Evolutionary conservation across 1,140 invertebrate genomes (phyloP).

Genomic region (Drosophila paulistorum): DNA sequence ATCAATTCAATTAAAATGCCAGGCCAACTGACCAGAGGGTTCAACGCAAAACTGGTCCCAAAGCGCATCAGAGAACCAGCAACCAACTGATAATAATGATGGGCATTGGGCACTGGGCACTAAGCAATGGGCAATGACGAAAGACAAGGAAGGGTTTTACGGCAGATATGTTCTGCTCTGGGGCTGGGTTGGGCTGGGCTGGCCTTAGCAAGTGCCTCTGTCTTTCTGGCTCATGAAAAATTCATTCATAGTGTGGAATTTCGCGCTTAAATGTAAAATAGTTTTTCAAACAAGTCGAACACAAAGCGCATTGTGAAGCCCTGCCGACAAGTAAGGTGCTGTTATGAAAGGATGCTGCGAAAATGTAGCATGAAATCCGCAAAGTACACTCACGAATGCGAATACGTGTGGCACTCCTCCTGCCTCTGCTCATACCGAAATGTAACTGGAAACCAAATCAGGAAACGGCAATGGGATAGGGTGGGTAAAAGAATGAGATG

Average conservation of each 20-base stretch:
- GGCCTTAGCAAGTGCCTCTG: conserved; percentile 39
- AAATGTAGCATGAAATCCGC: conserved; percentile 64
- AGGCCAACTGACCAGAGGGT: conserved; percentile 68
- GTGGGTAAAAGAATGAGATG: conserved; percentile 7
- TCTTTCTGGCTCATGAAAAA: conserved; percentile 73
- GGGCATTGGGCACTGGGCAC: conserved; percentile 10
- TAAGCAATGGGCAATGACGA: background rate
- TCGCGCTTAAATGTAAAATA: conserved; percentile 83
- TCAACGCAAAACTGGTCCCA: conserved; percentile 32
- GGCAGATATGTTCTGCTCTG: conserved; percentile 9
- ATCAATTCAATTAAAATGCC: conserved; percentile 82
- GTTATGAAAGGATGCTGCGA: conserved; percentile 74
- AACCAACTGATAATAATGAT: conserved; percentile 56
- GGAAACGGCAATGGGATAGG: conserved; percentile 16
- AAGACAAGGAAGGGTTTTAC: conserved; percentile 24
- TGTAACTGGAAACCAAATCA: conserved; percentile 36
- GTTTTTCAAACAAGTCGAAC: conserved; percentile 81
- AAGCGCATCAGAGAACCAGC: background rate
- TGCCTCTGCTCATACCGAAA: conserved; percentile 29
- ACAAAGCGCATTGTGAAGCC: conserved; percentile 73
- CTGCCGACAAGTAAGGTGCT: conserved; percentile 61
- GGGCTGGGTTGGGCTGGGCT: conserved; percentile 9
- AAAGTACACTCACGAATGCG: conserved; percentile 24
- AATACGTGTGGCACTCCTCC: conserved; percentile 26
- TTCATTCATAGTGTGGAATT: conserved; percentile 83